Evolutionary conservation across 2,888 invertebrate species (phyloP), one percentile per base, ranked within the genome.

Genomic region (Geotrupes spiniger): DNA sequence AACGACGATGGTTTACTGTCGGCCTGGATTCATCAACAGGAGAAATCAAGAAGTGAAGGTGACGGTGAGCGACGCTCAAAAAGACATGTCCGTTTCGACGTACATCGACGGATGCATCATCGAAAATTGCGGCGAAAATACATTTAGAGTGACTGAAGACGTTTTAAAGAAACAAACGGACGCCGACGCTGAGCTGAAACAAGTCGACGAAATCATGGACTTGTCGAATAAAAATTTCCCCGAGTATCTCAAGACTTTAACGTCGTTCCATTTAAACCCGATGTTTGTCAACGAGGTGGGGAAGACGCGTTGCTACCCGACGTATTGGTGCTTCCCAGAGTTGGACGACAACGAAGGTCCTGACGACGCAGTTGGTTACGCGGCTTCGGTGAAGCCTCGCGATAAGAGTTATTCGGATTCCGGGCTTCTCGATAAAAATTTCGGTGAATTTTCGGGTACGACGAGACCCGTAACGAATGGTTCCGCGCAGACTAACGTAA

Each of bases 291-390:
- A 42, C 17, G 41, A 48, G 2, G 21, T 15, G 3, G 21, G 14
- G 3, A 29, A 25, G 2, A 17, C 16, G n/a, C 40, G 45, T 9
- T 50, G 50, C 16, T 46, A 50, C 28, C 45, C 50, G 17, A 46
- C 50, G 12, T 50, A 37, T 16, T 50, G 50, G 50, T 50, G 45
- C 21, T 44, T 50, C 10, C 42, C 45, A 3, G 37, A 45, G 37
- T 14, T 42, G 1, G 41, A 45, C 25, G 31, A 41, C 21, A 21
- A 21, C 15, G 36, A 8, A 4, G 25, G 27, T 10, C 14, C 14
- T 2, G 40, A 17, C 12, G 12, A 26, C 2, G 26, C 14, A 11
- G 27, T 8, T 6, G 27, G 27, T 10, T 27, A 40, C 15, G 14
- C 11, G 2, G 36, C 2, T 2, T 12, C 12, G 21, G 3, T 6